A percentile compares a stretch with the other conserved stretches of the same genome.
phyloP scores from a whole-genome alignment of 2,113 vertebrate species.

The Seriola dumerili region DNA sequence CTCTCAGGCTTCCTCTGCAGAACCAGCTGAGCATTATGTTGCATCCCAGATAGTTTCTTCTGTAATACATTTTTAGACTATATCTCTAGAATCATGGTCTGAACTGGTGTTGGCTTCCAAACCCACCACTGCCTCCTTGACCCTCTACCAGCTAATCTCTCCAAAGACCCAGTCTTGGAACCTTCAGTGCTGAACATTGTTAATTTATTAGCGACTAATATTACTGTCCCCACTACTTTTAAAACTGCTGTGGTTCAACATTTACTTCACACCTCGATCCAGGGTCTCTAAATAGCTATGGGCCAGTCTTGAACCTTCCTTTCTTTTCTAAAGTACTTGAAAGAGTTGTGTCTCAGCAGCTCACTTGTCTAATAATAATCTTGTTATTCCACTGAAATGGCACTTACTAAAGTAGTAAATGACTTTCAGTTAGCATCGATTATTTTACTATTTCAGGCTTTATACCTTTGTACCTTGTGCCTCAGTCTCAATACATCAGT shows the following conservation, averaged over 20 bases:
- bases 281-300: background rate
- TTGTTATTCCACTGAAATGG: no score
- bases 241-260: background rate
- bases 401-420: no score
- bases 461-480: no score
- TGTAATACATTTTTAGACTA: no score
- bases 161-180: background rate
- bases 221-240: background rate
- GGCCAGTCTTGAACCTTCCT: no score
- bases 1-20: background rate
- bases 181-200: background rate
- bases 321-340: background rate
- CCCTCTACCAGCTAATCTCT: background rate
- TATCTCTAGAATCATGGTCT: background rate
- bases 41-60: background rate
- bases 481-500: no score
- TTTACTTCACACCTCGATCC: background rate
- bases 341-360: background rate
- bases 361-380: background rate
- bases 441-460: no score
- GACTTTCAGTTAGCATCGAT: no score
- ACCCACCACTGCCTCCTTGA: no score
- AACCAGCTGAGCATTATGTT: background rate
- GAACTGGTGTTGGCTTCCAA: no score
- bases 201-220: background rate